Base-by-base conservation (phyloP, 2,888 invertebrate species). In the Cerastoderma edule region DNA sequence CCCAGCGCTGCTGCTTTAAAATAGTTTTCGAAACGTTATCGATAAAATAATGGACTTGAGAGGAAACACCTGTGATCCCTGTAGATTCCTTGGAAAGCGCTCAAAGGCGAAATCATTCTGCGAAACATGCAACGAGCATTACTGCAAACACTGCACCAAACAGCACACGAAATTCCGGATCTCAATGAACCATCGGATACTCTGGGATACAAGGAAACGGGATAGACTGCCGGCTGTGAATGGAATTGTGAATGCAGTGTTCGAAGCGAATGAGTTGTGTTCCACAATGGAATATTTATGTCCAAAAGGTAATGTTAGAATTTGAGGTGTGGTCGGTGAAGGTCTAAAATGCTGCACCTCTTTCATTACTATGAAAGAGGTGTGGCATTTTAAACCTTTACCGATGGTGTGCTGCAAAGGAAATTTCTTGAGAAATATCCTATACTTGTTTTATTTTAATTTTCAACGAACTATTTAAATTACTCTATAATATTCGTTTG, bases 171-270 rank as follows among this genome's bases (percentile, higher is more conserved):
- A 72, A 66, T 44, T 82, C 76, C 24, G 66, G 27, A 50, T 68
- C 46, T 77, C 82, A 70, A 48, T 79, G 74, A 32, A 72, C 63
- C 28, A 82, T 67, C 48, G 74, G 65, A 32, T 19, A 16, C 4
- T 32, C n/a, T 2, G 10, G 28, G 30, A 56, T 5, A 32, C 30
- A 27, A 28, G 24, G 13, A 2, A n/a, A 19, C 22, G 19, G 27
- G 5, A 19, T 2, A n/a, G n/a, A n/a, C n/a, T n/a, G n/a, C n/a
- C n/a, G n/a, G n/a, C n/a, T n/a, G n/a, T n/a, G n/a, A n/a, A n/a
- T n/a, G 56, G 56, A 24, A 27, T 56, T 2, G 32, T 56, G 19
- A 27, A 56, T 19, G 27, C 22, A 32, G 56, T 32, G 32, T 56
- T 56, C 32, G 56, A 56, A 30, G 19, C 10, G n/a, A 4, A 19